Evolutionary conservation across 2,113 vertebrate species (phyloP), one percentile per base, ranked within the genome.

Genomic region (Osmerus mordax): DNA sequence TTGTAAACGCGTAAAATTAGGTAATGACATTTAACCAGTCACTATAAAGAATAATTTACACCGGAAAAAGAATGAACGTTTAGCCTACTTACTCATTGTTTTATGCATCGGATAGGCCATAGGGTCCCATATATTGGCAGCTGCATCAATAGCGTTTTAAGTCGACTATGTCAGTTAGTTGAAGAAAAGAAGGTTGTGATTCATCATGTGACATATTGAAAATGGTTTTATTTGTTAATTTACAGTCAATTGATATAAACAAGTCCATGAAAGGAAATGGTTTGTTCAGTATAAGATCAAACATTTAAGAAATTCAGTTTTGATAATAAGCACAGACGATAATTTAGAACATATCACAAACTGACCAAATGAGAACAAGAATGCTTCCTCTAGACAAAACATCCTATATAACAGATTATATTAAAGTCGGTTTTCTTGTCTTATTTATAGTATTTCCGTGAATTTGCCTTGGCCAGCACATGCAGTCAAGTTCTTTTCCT

Each of bases 301-400:
- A 96, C 95, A 95, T 94, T 91, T 94, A 95, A 94, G 94, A 95
- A 96, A 96, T 90, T 89, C 91, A 89, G 80, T 78, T 89, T 90
- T 92, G 92, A 94, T 94, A 93, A 94, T 94, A 94, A 96, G 93
- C 95, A 97, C 95, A 97, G 94, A 97, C 95, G 91, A 87, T 89
- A 94, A 93, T 90, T 94, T 94, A 93, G 93, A 94, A 95, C 94
- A 90, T 86, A 94, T 94, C 94, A 97, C 95, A 94, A 96, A 94
- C 89, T 90, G 94, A 97, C 94, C 94, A 95, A 94, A 94, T 94
- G 94, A 90, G 93, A 95, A 95, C 94, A 92, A 95, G 95, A 96
- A 95, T 94, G 94, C 92, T 94, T 97, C 94, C 93, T 94, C 95
- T 96, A 98, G 95, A 96, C 95, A 95, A 95, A 97, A 97, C 95